A percentile compares a stretch with the other conserved stretches of the same genome.
These are phyloP conservation scores for Tromatobia lineatoria DNA, from an alignment of 2,888 invertebrate species.

Conservation along the genomic window DNA sequence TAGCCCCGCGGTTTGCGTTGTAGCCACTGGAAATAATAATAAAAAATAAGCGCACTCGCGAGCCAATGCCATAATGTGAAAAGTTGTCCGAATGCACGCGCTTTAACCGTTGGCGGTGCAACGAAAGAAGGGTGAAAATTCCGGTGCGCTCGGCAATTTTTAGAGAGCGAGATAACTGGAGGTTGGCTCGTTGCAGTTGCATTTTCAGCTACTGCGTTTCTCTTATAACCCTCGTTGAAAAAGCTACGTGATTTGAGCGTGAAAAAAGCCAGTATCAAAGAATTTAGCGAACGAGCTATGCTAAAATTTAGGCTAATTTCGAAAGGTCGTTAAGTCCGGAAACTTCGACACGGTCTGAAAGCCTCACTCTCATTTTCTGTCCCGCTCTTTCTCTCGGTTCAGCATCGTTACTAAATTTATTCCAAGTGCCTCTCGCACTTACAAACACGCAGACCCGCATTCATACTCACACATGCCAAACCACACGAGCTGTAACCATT, in stretches of 20 bases:
- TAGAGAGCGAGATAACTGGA: background rate
- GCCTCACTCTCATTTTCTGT: background rate
- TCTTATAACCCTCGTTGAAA: constrained; percentile 18
- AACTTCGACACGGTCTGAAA: background rate
- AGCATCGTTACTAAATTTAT: constrained; percentile 39
- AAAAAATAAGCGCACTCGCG: constrained; percentile 61
- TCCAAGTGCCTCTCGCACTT: constrained; percentile 25
- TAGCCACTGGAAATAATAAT: constrained; percentile 61
- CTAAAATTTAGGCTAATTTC: constrained; percentile 52
- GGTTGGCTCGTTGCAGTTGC: constrained; percentile 42
- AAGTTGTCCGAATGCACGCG: constrained; percentile 60
- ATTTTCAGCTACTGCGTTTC: constrained; percentile 29
- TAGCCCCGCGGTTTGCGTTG: constrained; percentile 5
- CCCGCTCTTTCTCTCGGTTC: background rate
- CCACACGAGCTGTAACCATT: constrained; percentile 1
- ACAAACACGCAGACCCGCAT: background rate
- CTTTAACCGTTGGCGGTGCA: constrained; percentile 39
- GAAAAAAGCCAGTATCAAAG: constrained; percentile 17
- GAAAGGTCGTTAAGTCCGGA: constrained; percentile 28
- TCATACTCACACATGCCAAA: background rate
- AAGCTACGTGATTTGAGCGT: constrained; percentile 21
- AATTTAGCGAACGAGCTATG: constrained; percentile 2
- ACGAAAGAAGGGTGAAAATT: constrained; percentile 36
- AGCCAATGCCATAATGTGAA: constrained; percentile 63
- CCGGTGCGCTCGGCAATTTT: constrained; percentile 14